Base-by-base conservation (phyloP, 2,888 invertebrate species). In the Mimumesa dahlbomi region DNA sequence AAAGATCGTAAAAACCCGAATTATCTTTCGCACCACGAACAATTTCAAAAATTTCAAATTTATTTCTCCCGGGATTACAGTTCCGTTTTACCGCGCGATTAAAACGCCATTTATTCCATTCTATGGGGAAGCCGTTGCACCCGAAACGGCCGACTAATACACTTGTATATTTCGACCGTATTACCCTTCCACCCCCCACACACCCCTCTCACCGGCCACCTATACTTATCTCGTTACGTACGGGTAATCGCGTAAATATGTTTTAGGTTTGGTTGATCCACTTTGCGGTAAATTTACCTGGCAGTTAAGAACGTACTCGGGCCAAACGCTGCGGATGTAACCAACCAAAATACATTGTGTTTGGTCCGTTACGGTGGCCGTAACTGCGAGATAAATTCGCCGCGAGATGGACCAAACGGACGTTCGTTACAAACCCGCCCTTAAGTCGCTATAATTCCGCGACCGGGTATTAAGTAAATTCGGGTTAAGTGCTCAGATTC, bases 341-440 rank as follows among this genome's bases (percentile, higher is more conserved):
- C 56, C 50, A 45, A 62, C 61, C 40, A 54, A 40, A 73, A 73
- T 48, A 56, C 75, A 73, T 65, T 69, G 64, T 62, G 46, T 73
- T 66, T 63, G 58, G 59, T 25, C 52, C 42, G 53, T 49, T 63
- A 70, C 62, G 40, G 40, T 25, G 63, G 56, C 40, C 64, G 67
- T 74, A 74, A 74, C 67, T 64, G 40, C 52, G 56, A 57, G 61
- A 58, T 71, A 74, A 67, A 74, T 74, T 75, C 67, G 45, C 58
- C 59, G 52, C 48, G 43, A 49, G 48, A 46, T 58, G 57, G 54
- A 75, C 73, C 61, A 65, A 62, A 59, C 56, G 42, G 43, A 56
- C 46, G 36, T 57, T 64, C 59, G 63, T 67, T 57, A 57, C 34
- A 14, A 14, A 49, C 50, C 3, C 2, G 29, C 50, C 25, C 43